Percentiles rank a stretch among this genome's conserved stretches.
These are phyloP conservation scores for Enteromius afrohamiltoni DNA, from an alignment of 2,797 vertebrate species.

Conservation along the genomic window DNA sequence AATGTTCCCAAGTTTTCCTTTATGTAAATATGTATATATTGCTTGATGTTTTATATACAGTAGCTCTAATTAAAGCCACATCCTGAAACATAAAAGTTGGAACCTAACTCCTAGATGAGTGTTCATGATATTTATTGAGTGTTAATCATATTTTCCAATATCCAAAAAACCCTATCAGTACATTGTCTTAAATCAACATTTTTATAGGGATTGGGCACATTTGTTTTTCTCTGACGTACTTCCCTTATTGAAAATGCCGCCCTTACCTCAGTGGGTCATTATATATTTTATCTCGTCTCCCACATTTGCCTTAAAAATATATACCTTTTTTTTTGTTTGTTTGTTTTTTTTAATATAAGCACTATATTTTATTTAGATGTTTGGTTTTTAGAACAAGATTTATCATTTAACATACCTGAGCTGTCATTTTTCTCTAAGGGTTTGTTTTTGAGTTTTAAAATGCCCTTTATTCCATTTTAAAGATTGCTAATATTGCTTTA, in stretches of 20 bases:
- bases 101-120: conserved; percentile 53
- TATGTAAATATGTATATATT: not conserved
- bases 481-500: too few relatives aligned
- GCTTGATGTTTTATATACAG: conserved; percentile 47
- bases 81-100: not conserved
- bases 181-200: not conserved
- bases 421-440: not conserved
- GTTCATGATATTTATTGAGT: conserved; percentile 50
- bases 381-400: not conserved
- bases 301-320: not conserved
- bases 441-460: not conserved
- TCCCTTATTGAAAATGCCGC: conserved; percentile 1
- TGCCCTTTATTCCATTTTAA: too few relatives aligned
- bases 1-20: not conserved
- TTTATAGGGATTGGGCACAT: conserved; percentile 29
- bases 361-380: not conserved
- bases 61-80: not conserved
- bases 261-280: not conserved
- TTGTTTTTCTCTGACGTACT: conserved; percentile 19
- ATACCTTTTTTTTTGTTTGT: too few relatives aligned
- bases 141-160: conserved; percentile 49
- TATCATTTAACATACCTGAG: not conserved
- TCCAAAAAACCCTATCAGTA: conserved; percentile 6
- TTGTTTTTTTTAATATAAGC: too few relatives aligned
- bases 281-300: not conserved